Evolutionary conservation across 37 sponge, comb jelly and placozoan genomes (phyloP).

Genomic region (Crambe crambe): DNA sequence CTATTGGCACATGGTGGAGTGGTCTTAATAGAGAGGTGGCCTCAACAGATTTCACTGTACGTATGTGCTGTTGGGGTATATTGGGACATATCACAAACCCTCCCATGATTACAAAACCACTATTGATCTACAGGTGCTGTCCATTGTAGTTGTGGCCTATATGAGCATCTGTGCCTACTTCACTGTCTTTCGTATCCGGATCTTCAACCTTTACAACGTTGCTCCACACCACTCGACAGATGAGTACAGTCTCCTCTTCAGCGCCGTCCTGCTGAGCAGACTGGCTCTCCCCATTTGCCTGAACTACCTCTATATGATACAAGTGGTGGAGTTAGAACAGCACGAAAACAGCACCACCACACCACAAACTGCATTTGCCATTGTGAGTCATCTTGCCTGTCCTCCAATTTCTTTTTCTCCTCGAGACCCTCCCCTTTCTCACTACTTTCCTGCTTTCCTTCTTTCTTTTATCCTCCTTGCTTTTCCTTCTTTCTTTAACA

Average conservation of each 20-base stretch:
- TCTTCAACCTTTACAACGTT: slow-evolving; percentile 97
- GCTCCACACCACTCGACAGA: slow-evolving; percentile 91
- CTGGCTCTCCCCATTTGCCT: slow-evolving; percentile 94
- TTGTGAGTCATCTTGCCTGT: slow-evolving; percentile 29
- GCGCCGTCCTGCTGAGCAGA: slow-evolving; percentile 90
- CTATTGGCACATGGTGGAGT: too few relatives aligned
- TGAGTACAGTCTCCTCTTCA: slow-evolving; percentile 93
- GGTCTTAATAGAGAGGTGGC: too few relatives aligned
- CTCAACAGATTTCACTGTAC: too few relatives aligned
- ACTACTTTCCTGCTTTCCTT: background rate
- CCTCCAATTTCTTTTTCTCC: background rate
- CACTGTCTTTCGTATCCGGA: slow-evolving; percentile 90
- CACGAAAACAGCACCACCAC: slow-evolving; percentile 16
- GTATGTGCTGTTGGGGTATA: too few relatives aligned
- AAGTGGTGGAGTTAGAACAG: slow-evolving; percentile 55
- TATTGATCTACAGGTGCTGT: slow-evolving; percentile 19
- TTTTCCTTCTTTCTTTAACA: background rate
- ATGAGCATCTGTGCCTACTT: slow-evolving; percentile 94
- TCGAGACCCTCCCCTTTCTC: background rate
- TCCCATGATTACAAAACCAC: background rate
- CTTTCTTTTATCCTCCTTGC: background rate
- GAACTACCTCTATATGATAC: slow-evolving; percentile 91
- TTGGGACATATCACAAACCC: background rate
- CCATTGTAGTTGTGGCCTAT: slow-evolving; percentile 83
- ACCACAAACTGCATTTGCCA: slow-evolving; percentile 74